Conservation (phyloP, 2,113 vertebrate species). For the Ginglymostoma cirratum region DNA sequence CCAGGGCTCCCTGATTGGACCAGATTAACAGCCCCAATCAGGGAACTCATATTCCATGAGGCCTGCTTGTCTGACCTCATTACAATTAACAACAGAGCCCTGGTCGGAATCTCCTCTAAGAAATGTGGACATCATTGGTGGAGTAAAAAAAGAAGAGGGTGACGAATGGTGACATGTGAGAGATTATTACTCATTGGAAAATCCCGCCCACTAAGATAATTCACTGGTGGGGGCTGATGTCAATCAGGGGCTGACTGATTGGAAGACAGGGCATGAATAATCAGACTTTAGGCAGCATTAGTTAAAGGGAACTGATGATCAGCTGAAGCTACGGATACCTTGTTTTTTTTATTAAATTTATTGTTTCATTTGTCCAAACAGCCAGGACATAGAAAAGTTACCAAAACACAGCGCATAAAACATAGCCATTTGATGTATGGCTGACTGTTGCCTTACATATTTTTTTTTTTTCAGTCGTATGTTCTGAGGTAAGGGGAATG, state of each 20-base stretch:
- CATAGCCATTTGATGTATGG: no score
- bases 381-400: not conserved
- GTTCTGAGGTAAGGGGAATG: not conserved
- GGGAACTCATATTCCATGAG: no score
- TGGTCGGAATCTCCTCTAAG: no score
- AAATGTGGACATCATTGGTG: no score
- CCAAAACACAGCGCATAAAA: not conserved
- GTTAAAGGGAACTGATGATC: not conserved
- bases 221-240: not conserved
- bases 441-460: not conserved
- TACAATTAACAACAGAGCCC: no score
- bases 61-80: no score
- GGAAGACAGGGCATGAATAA: not conserved
- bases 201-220: not conserved
- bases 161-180: no score
- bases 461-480: not conserved
- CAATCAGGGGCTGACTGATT: not conserved
- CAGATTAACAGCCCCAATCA: no score
- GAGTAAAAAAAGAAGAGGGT: no score
- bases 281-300: not conserved
- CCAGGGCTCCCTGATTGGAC: no score
- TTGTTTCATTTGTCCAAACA: not conserved
- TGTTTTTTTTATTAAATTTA: not conserved
- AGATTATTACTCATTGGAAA: no score
- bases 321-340: not conserved